Conservation (phyloP, 2,888 invertebrate species). For the Geophilus truncorum region DNA sequence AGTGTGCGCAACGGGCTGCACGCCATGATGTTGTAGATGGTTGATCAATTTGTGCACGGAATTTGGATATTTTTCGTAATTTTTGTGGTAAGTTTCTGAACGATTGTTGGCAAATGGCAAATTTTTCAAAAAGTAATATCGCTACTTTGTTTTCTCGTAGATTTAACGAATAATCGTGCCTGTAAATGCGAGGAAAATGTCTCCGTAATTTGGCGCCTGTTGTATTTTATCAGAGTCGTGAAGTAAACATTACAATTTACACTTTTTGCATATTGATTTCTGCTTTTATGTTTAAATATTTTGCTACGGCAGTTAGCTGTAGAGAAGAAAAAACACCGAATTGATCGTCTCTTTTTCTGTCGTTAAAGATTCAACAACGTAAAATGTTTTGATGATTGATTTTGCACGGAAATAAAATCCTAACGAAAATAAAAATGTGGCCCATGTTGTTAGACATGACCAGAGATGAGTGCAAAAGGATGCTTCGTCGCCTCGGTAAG, state of each 20-base stretch:
- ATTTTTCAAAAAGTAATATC: neutral
- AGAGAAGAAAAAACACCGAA: too few species aligned
- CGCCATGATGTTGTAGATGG: neutral
- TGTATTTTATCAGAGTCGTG: neutral
- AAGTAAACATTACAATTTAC: neutral
- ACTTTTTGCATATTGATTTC: neutral
- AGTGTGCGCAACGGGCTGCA: neutral
- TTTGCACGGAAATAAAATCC: neutral
- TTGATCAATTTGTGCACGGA: neutral
- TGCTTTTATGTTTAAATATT: neutral
- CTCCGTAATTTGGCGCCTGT: neutral
- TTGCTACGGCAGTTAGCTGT: neutral
- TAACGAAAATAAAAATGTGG: conserved; percentile 48
- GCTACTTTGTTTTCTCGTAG: neutral
- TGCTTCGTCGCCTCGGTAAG: conserved; percentile 78
- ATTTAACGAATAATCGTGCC: neutral
- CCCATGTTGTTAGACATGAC: conserved; percentile 75
- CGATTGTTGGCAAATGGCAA: neutral
- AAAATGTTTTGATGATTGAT: neutral
- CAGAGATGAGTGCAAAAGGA: conserved; percentile 80
- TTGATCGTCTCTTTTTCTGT: neutral
- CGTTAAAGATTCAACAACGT: neutral
- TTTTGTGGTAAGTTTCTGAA: neutral
- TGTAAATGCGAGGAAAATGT: neutral
- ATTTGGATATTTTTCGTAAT: neutral